Conservation (phyloP, 92 coral and sea anemone species). For the Scolanthus callimorphus region DNA sequence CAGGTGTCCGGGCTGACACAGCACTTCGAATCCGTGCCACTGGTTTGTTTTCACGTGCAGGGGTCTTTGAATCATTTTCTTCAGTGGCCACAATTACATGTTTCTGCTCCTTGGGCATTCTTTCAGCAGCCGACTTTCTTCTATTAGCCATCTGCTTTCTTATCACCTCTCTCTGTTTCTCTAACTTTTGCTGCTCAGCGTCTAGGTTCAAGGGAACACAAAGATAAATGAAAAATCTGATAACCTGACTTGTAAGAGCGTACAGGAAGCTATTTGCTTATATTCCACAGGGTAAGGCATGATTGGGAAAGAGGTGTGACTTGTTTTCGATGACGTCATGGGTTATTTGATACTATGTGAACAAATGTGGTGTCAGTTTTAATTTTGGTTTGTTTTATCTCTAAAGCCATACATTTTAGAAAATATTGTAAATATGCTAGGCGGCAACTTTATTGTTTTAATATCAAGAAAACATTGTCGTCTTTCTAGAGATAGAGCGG, state of each 20-base stretch:
- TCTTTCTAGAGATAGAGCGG: too few species aligned
- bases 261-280: too few species aligned
- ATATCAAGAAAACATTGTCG: too few species aligned
- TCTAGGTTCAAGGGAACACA: not conserved
- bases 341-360: too few species aligned
- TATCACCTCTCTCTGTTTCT: conserved; percentile 45
- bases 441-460: too few species aligned
- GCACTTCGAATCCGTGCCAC: conserved; percentile 32
- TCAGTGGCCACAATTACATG: conserved; percentile 1
- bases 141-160: conserved; percentile 64
- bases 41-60: conserved; percentile 34
- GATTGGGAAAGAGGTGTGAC: too few species aligned
- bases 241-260: too few species aligned
- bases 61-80: not conserved
- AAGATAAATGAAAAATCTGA: too few species aligned
- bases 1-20: conserved; percentile 9
- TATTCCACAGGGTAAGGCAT: too few species aligned
- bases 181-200: conserved; percentile 10
- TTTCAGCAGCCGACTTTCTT: conserved; percentile 27
- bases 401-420: too few species aligned
- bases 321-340: too few species aligned
- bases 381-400: conserved; percentile 3
- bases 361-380: not conserved
- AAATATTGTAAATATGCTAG: too few species aligned
- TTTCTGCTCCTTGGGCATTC: conserved; percentile 16